Evolutionary conservation across 2,797 vertebrate species (phyloP).

Genomic region (Pitangus sulphuratus): DNA sequence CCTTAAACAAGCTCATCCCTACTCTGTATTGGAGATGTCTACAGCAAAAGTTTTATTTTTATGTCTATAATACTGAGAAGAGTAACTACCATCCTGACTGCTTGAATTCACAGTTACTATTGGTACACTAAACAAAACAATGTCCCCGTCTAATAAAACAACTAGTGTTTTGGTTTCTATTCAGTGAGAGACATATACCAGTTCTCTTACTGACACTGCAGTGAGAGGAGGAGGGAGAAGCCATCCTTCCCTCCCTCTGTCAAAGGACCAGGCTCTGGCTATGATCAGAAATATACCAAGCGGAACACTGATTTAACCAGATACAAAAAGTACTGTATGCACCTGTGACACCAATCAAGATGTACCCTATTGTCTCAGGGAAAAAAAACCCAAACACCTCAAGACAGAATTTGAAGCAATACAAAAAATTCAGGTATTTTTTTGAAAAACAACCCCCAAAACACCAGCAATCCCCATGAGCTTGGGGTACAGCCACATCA

Average conservation of each 20-base stretch:
- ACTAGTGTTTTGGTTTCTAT: background rate
- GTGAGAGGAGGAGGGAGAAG: background rate
- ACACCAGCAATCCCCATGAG: background rate
- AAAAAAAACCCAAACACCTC: background rate
- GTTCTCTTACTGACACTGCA: background rate
- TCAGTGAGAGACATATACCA: background rate
- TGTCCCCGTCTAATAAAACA: background rate
- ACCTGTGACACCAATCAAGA: background rate
- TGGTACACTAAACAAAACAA: background rate
- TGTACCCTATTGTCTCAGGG: accelerated
- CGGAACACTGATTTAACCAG: accelerated
- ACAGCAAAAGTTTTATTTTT: background rate
- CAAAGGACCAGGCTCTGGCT: background rate
- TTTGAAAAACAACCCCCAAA: background rate
- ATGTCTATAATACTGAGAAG: background rate
- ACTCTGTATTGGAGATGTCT: background rate
- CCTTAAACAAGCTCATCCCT: background rate
- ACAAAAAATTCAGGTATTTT: background rate
- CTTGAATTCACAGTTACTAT: background rate
- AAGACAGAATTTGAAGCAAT: background rate
- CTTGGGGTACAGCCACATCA: background rate
- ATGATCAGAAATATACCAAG: background rate
- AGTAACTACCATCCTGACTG: background rate
- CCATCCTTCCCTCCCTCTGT: background rate
- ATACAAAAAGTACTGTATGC: background rate